Evolutionary conservation across 2,797 vertebrate species (phyloP).

Genomic region (Acanthurus leucopareius): DNA sequence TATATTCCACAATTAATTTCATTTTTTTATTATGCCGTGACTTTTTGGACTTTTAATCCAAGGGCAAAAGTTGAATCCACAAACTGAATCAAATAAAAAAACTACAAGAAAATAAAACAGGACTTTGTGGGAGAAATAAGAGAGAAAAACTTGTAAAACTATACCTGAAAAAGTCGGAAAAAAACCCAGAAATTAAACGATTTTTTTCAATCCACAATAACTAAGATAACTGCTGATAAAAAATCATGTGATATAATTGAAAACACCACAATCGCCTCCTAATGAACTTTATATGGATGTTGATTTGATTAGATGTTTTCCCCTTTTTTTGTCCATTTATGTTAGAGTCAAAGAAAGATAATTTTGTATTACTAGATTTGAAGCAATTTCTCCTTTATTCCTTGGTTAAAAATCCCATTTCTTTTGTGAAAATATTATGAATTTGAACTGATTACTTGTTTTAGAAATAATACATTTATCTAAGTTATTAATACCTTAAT

Average conservation of each 20-base stretch:
- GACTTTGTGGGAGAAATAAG: not conserved
- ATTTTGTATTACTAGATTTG: too few species aligned
- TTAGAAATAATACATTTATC: too few species aligned
- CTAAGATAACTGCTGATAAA: not conserved
- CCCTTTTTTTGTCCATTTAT: too few species aligned
- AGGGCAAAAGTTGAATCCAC: not conserved
- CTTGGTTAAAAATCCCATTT: too few species aligned
- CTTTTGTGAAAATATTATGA: too few species aligned
- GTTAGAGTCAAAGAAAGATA: not conserved
- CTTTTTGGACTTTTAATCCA: not conserved
- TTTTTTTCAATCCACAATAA: too few species aligned
- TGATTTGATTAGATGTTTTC: too few species aligned
- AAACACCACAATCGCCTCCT: not conserved
- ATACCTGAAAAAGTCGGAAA: not conserved
- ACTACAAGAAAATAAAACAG: not conserved
- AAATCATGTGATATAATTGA: not conserved
- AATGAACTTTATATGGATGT: not conserved
- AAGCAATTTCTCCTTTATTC: too few species aligned
- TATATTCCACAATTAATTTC: conserved; percentile 24
- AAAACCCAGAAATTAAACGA: not conserved
- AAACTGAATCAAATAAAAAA: not conserved
- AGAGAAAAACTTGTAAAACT: not conserved
- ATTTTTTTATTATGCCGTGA: conserved; percentile 8
- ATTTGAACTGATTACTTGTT: too few species aligned
- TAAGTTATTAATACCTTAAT: too few species aligned